These are phyloP conservation scores for Drosophila lacteicornis DNA, from an alignment of 1,140 invertebrate species.

Conservation along the genomic window DNA sequence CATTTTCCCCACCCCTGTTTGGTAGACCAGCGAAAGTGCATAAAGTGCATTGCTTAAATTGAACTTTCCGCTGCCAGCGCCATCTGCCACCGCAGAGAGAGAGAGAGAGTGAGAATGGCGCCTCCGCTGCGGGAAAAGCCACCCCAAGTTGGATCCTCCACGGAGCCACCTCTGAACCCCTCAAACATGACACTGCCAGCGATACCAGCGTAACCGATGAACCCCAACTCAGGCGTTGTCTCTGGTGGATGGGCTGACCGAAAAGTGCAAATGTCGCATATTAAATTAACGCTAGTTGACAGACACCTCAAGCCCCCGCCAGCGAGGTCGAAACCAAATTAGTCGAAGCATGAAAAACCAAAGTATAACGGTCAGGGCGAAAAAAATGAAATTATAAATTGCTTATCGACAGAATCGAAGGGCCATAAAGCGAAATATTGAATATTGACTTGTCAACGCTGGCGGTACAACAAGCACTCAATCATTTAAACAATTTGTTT, in stretches of 20 bases:
- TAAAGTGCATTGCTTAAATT: slow-evolving; percentile 70
- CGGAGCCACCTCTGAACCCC: slow-evolving; percentile 1
- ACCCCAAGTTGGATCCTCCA: slow-evolving; percentile 6
- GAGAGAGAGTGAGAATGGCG: slow-evolving; percentile 3
- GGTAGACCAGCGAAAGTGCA: slow-evolving; percentile 41
- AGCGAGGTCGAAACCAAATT: slow-evolving; percentile 32
- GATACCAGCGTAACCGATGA: slow-evolving; percentile 53
- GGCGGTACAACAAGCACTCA: slow-evolving; percentile 41
- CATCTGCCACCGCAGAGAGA: slow-evolving; percentile 37
- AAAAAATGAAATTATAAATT: slow-evolving; percentile 46
- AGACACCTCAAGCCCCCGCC: slow-evolving; percentile 11
- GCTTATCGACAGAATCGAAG: slow-evolving; percentile 44
- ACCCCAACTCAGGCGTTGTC: slow-evolving; percentile 20
- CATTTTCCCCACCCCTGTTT: neutral
- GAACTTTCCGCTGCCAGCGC: slow-evolving; percentile 52
- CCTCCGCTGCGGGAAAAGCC: slow-evolving; percentile 2
- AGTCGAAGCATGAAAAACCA: slow-evolving; percentile 57
- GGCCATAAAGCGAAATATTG: slow-evolving; percentile 12
- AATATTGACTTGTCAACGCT: slow-evolving; percentile 56
- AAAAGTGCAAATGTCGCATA: slow-evolving; percentile 81
- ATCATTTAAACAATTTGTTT: slow-evolving; percentile 50
- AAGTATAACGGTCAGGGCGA: slow-evolving; percentile 36
- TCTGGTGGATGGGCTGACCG: slow-evolving; percentile 34
- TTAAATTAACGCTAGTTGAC: slow-evolving; percentile 74
- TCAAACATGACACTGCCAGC: slow-evolving; percentile 30